These are phyloP conservation scores for Tachypleus tridentatus DNA, from an alignment of 1,140 invertebrate genomes.

Conservation along the genomic window DNA sequence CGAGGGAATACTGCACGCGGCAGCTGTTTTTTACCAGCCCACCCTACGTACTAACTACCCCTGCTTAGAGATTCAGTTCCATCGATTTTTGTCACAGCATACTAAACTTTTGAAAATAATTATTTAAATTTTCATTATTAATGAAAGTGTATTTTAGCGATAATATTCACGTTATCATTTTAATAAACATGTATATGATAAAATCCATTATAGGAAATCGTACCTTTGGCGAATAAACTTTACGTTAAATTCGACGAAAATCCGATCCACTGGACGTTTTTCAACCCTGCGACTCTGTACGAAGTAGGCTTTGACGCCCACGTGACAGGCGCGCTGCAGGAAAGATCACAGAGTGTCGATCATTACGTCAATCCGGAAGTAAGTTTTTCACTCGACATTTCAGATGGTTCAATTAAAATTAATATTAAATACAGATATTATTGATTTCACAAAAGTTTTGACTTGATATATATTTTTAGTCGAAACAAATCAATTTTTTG, in stretches of 20 bases:
- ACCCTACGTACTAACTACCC: too few species aligned
- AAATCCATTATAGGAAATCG: slow-evolving; percentile 4
- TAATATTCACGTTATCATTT: neutral
- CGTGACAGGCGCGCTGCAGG: slow-evolving; percentile 10
- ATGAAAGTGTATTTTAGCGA: neutral
- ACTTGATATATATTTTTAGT: too few species aligned
- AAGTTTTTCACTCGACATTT: neutral
- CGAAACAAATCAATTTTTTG: too few species aligned
- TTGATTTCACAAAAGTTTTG: too few species aligned
- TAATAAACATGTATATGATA: neutral
- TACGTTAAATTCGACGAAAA: slow-evolving; percentile 6
- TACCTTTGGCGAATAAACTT: slow-evolving; percentile 9
- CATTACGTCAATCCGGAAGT: slow-evolving; percentile 14
- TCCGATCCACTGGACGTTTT: slow-evolving; percentile 11
- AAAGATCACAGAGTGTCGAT: slow-evolving; percentile 9
- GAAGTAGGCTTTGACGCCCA: slow-evolving; percentile 11
- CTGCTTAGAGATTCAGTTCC: too few species aligned
- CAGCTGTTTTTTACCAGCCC: too few species aligned
- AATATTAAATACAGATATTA: too few species aligned
- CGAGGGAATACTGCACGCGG: too few species aligned
- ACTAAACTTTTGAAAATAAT: neutral
- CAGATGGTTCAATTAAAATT: too few species aligned
- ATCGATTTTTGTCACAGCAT: too few species aligned
- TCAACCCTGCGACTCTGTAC: slow-evolving; percentile 15
- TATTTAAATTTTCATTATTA: neutral